Conservation (phyloP, 2,888 invertebrate genomes). For the Homarus gammarus region DNA sequence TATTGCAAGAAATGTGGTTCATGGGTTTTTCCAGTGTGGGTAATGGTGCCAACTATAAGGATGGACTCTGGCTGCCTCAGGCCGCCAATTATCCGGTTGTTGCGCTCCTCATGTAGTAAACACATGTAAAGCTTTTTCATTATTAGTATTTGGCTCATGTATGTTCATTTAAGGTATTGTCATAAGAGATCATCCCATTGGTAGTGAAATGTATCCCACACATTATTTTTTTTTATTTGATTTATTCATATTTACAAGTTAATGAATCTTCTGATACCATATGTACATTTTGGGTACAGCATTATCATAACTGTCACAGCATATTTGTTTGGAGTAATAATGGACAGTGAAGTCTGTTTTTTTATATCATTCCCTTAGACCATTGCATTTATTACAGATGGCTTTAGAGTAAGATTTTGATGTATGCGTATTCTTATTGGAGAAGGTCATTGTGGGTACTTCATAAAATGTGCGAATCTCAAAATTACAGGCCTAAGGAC, state of each 20-base stretch:
- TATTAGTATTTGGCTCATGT: conserved; percentile 56
- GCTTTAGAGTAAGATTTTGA: conserved; percentile 60
- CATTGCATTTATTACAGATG: conserved; percentile 65
- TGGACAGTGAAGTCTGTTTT: conserved; percentile 35
- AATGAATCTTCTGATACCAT: conserved; percentile 28
- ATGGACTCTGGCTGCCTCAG: conserved; percentile 9
- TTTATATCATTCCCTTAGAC: conserved; percentile 67
- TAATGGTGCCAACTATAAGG: conserved; percentile 36
- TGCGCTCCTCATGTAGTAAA: conserved; percentile 60
- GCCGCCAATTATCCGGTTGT: conserved; percentile 34
- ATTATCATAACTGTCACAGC: conserved; percentile 24
- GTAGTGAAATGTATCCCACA: conserved; percentile 45
- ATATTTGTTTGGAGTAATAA: conserved; percentile 33
- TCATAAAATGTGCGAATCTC: conserved; percentile 27
- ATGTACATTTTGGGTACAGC: conserved; percentile 25
- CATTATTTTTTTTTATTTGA: conserved; percentile 17
- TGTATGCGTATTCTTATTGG: conserved; percentile 42
- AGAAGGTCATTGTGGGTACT: conserved; percentile 36
- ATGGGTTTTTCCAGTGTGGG: conserved; percentile 33
- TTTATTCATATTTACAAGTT: conserved; percentile 20
- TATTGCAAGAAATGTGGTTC: neutral
- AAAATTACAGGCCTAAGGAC: conserved; percentile 24
- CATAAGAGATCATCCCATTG: conserved; percentile 40
- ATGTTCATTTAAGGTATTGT: conserved; percentile 25
- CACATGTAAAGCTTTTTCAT: conserved; percentile 62